Evolutionary conservation across 1,140 invertebrate species (phyloP), one percentile per base, ranked within the genome.

Genomic region (Hypsibius dujardini): DNA sequence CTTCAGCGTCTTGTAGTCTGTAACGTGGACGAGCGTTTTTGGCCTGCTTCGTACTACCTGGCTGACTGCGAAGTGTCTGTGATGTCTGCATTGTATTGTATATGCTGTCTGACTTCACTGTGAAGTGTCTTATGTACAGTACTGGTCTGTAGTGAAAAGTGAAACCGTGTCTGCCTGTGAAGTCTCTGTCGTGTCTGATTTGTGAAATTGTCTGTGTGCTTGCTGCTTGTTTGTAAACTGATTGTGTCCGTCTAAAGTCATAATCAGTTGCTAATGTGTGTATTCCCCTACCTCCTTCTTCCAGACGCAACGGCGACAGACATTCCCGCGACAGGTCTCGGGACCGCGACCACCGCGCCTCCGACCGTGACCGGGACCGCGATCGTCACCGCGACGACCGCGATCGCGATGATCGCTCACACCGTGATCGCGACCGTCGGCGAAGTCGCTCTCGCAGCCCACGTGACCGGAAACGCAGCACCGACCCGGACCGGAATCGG

Each of bases 331-430:
- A 56, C n/a, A 7, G 50, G 50, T 7, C 7, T 56, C 50, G 50
- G 7, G 7, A 7, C 7, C 50, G 50, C 7, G 28, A 28, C 28
- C 28, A 28, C 28, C 28, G 28, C 28, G 28, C 28, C 28, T 28
- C 28, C 28, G 28, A 28, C 28, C 28, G 28, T 28, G 50, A 56
- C 7, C 50, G 50, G 7, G 50, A 56, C 7, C 50, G 50, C 50
- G 50, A 56, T n/a, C 50, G 50, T n/a, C 50, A 56, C 50, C 50
- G 50, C 50, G 50, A 56, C 50, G 50, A 56, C 50, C 50, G 50
- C 50, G 50, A 56, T n/a, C 50, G 50, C 7, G 50, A 56, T 56
- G 28, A 28, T 28, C 28, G 28, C 28, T 56, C 50, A 7, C 50
- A n/a, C 7, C 50, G 50, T 7, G 50, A 56, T 7, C 50, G 50